Percentiles rank a stretch among this genome's conserved stretches.
Conservation (phyloP, 1,140 invertebrate species). For the Archegozetes longisetosus region DNA sequence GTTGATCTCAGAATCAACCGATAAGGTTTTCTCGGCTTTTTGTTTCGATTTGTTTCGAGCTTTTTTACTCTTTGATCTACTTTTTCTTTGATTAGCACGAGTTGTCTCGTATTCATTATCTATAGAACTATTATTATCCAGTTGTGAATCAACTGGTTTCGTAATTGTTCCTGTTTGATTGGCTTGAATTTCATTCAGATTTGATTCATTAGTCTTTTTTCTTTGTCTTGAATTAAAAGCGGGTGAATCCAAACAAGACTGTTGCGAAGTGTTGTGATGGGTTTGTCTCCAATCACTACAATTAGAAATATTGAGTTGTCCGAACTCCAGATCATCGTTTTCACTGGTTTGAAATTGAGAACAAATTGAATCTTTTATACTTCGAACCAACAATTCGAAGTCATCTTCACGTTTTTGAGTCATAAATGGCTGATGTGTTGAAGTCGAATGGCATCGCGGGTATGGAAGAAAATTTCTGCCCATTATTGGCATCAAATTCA, state of each 20-base stretch:
- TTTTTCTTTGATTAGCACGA: neutral
- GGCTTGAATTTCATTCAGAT: neutral
- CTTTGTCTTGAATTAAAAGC: neutral
- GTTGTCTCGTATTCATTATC: neutral
- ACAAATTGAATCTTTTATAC: slow-evolving; percentile 13
- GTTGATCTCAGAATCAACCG: neutral
- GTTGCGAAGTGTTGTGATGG: slow-evolving; percentile 22
- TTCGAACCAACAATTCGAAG: slow-evolving; percentile 12
- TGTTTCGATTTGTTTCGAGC: neutral
- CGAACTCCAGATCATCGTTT: neutral
- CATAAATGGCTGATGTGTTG: neutral
- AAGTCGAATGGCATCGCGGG: neutral
- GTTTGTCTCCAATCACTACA: neutral
- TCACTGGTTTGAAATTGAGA: slow-evolving; percentile 7
- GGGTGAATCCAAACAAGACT: slow-evolving; percentile 22
- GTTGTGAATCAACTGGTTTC: neutral
- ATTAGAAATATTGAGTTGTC: neutral
- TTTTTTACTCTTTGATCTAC: neutral
- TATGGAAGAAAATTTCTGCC: neutral
- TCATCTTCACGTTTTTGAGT: slow-evolving; percentile 12
- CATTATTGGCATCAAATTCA: neutral
- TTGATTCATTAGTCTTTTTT: neutral
- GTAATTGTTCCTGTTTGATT: neutral
- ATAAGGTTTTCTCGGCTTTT: neutral
- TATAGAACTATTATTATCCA: neutral